Conservation (phyloP, 2,797 vertebrate species). For the Sebastes matsubarae region DNA sequence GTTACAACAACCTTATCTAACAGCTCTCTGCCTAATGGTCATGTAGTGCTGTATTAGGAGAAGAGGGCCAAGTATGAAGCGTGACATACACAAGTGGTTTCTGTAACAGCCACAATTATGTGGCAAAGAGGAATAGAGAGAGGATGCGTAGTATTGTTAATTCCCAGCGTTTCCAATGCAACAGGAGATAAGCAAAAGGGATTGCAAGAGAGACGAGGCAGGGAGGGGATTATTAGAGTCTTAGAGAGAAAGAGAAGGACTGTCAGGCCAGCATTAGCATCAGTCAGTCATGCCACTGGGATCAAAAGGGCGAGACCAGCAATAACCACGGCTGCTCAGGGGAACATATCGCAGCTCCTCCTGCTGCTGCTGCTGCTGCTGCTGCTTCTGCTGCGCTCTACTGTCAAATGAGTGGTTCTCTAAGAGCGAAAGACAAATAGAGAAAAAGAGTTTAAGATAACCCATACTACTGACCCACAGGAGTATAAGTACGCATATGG, state of each 20-base stretch:
- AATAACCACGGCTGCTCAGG: conserved; percentile 43
- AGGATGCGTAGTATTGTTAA: conserved; percentile 15
- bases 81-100: not conserved
- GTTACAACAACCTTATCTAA: conserved; percentile 41
- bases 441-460: not conserved
- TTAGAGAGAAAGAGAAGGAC: conserved; percentile 44
- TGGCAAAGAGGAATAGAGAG: not conserved
- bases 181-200: conserved; percentile 43
- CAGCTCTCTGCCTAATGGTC: conserved; percentile 25
- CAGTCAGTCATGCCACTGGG: conserved; percentile 41
- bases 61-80: not conserved
- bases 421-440: not conserved
- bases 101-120: not conserved
- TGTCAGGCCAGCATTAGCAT: conserved; percentile 37
- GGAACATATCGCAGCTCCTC: conserved; percentile 37
- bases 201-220: conserved; percentile 40
- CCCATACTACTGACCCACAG: conserved; percentile 1
- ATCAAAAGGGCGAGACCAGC: conserved; percentile 53
- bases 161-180: conserved; percentile 27
- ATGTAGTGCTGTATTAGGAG: not conserved
- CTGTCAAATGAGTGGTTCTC: not conserved
- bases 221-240: conserved; percentile 51
- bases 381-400: conserved; percentile 10
- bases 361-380: conserved; percentile 17
- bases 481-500: conserved; percentile 12